A percentile compares a stretch with the other conserved stretches of the same genome.
phyloP scores from a whole-genome alignment of 2,797 vertebrate species.

The Epinephelus coioides region DNA sequence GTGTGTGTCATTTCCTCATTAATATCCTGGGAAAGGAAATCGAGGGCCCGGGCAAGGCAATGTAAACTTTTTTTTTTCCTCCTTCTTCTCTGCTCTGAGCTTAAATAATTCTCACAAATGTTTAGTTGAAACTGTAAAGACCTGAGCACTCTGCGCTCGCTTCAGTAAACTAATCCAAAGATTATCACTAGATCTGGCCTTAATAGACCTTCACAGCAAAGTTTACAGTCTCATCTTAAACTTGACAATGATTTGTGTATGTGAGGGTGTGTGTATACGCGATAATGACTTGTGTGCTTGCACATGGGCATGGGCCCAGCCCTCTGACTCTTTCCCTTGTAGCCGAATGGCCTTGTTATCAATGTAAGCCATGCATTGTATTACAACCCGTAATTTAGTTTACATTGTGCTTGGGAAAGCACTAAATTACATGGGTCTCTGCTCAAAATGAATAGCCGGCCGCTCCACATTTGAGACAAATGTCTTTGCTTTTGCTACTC shows the following conservation, averaged over 20 bases:
- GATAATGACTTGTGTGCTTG: slow-evolving; percentile 65
- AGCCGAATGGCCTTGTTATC: slow-evolving; percentile 72
- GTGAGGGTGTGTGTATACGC: slow-evolving; percentile 25
- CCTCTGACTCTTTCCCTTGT: slow-evolving; percentile 57
- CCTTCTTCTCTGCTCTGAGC: slow-evolving; percentile 1
- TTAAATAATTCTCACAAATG: slow-evolving; percentile 65
- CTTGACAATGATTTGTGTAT: slow-evolving; percentile 51
- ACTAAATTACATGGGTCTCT: slow-evolving; percentile 78
- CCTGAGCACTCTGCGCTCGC: slow-evolving; percentile 15
- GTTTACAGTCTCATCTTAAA: slow-evolving; percentile 44
- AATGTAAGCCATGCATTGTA: slow-evolving; percentile 78
- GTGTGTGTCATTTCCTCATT: slow-evolving; percentile 87
- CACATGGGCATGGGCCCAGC: slow-evolving; percentile 48
- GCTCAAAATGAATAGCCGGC: slow-evolving; percentile 74
- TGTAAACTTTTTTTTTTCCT: slow-evolving; percentile 49
- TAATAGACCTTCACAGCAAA: slow-evolving; percentile 21
- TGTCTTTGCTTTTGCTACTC: slow-evolving; percentile 76
- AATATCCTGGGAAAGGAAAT: slow-evolving; percentile 87
- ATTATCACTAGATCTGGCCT: slow-evolving; percentile 43
- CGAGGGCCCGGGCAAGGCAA: slow-evolving; percentile 61
- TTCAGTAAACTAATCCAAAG: slow-evolving; percentile 46
- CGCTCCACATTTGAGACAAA: slow-evolving; percentile 77
- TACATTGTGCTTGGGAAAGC: slow-evolving; percentile 76
- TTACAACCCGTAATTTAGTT: slow-evolving; percentile 84
- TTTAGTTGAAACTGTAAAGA: slow-evolving; percentile 50